Base-by-base conservation (phyloP, 2,888 invertebrate genomes). In the Polyploca ridens region DNA sequence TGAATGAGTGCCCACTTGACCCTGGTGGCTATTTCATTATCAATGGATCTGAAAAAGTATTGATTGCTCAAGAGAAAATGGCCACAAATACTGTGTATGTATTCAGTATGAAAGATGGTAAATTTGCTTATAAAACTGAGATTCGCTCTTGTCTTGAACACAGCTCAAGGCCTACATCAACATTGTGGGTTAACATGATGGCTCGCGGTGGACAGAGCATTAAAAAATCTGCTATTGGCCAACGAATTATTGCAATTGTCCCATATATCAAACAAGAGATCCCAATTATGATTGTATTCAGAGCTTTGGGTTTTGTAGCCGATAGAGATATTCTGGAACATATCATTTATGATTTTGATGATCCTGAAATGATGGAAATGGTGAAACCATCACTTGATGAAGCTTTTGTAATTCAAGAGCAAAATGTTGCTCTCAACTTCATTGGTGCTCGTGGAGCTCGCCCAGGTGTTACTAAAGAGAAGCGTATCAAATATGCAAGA, bases 281-380 rank as follows among this genome's bases (percentile, higher is more conserved):
- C 79, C 99, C 99, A 0, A 99, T 99, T 66, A 99, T 99, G 97
- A 99, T 99, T 85, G 99, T 99, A 2, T 99, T 99, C 88, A 96
- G 99, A 86, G 99, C 99, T n/a, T 94, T 99, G 67, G 99, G 99
- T 46, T 99, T 99, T 93, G 99, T 99, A 58, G 99, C 99, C 10
- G 99, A 99, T 91, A 96, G 99, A 83, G 99, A 99, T 92, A 99
- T 99, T 82, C 94, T 99, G 33, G 99, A 99, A 86, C 99, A 99
- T 84, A 99, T 99, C 70, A 99, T 99, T 82, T 99, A 99, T 88
- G 99, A 99, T 87, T 99, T 99, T 93, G 99, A 99, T 90, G 99
- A 99, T 92, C 99, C 99, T 8, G 99, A 99, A 95, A 99, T 99
- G 99, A 99, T 99, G 99, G 99, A 99, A 95, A 99, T 99, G 99